Evolutionary conservation across 2,888 invertebrate genomes (phyloP).

Genomic region (Xanthostigma xanthostigma): DNA sequence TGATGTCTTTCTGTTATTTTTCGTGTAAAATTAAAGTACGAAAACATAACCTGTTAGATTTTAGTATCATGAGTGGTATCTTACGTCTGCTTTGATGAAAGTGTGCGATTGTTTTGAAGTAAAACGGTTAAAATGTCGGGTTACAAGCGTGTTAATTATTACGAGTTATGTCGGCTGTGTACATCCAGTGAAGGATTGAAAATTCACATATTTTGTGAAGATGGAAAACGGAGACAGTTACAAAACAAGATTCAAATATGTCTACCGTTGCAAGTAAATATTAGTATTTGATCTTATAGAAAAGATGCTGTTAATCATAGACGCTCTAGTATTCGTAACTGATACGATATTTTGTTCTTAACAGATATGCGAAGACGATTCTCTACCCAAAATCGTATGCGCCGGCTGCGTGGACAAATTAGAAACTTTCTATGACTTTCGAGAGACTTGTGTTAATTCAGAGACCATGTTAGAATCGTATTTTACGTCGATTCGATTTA

Average conservation of each 20-base stretch:
- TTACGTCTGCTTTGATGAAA: too few relatives aligned
- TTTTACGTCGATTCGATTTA: slow-evolving; percentile 41
- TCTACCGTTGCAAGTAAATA: slow-evolving; percentile 42
- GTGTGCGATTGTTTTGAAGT: not conserved
- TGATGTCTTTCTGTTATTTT: too few relatives aligned
- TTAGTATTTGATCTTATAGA: too few relatives aligned
- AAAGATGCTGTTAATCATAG: too few relatives aligned
- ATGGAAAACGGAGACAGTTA: slow-evolving; percentile 46
- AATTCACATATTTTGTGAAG: slow-evolving; percentile 49
- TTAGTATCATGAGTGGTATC: too few relatives aligned
- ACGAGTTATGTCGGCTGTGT: slow-evolving; percentile 54
- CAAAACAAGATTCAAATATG: slow-evolving; percentile 49
- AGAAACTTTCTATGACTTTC: slow-evolving; percentile 44
- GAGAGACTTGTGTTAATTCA: slow-evolving; percentile 46
- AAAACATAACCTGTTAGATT: too few relatives aligned
- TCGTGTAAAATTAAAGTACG: too few relatives aligned
- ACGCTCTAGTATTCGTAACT: too few relatives aligned
- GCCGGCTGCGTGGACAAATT: slow-evolving; percentile 44
- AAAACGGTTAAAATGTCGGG: slow-evolving; percentile 36
- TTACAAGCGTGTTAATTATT: slow-evolving; percentile 53
- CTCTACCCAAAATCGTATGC: slow-evolving; percentile 52
- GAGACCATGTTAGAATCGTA: slow-evolving; percentile 52
- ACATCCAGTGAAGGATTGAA: slow-evolving; percentile 48
- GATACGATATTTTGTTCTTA: slow-evolving; percentile 11
- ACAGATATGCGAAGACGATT: slow-evolving; percentile 51